phyloP scores from a whole-genome alignment of 2,797 vertebrate genomes.

The Pseudomugil tenellus region DNA sequence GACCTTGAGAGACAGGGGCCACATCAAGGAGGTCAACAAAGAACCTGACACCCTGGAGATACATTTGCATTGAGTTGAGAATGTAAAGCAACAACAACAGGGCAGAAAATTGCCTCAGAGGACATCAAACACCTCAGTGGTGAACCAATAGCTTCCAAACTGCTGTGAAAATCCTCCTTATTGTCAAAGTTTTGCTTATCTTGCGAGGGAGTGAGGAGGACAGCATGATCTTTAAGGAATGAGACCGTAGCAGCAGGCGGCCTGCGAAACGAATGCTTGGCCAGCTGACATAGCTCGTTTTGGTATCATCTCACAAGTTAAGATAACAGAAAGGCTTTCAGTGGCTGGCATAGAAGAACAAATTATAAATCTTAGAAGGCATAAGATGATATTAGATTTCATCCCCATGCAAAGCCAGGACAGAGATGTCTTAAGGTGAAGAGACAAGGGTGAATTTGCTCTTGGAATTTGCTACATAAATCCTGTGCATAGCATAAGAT shows the following conservation, averaged over 20 bases:
- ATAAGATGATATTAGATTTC: slow-evolving; percentile 48
- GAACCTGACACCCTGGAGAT: slow-evolving; percentile 76
- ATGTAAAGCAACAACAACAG: slow-evolving; percentile 71
- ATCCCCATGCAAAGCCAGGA: slow-evolving; percentile 26
- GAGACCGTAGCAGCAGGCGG: slow-evolving; percentile 41
- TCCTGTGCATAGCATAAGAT: slow-evolving; percentile 42
- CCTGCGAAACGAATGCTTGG: slow-evolving; percentile 42
- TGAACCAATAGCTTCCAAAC: slow-evolving; percentile 66
- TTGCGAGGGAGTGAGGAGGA: slow-evolving; percentile 39
- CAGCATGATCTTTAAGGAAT: slow-evolving; percentile 44
- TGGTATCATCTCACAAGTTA: slow-evolving; percentile 61
- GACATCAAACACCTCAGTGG: slow-evolving; percentile 68
- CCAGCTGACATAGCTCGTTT: slow-evolving; percentile 62
- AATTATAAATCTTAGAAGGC: slow-evolving; percentile 54
- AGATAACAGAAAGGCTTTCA: slow-evolving; percentile 43
- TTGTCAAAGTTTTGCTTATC: slow-evolving; percentile 66
- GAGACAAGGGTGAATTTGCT: slow-evolving; percentile 37
- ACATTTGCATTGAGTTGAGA: slow-evolving; percentile 81
- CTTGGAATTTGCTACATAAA: slow-evolving; percentile 49
- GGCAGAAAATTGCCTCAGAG: slow-evolving; percentile 60
- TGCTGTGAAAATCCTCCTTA: slow-evolving; percentile 62
- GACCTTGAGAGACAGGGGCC: slow-evolving; percentile 75
- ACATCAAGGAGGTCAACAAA: slow-evolving; percentile 82
- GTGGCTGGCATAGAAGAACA: slow-evolving; percentile 35
- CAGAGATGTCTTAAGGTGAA: slow-evolving; percentile 11